Evolutionary conservation across 2,888 invertebrate genomes (phyloP).

Genomic region (Polyploca ridens): DNA sequence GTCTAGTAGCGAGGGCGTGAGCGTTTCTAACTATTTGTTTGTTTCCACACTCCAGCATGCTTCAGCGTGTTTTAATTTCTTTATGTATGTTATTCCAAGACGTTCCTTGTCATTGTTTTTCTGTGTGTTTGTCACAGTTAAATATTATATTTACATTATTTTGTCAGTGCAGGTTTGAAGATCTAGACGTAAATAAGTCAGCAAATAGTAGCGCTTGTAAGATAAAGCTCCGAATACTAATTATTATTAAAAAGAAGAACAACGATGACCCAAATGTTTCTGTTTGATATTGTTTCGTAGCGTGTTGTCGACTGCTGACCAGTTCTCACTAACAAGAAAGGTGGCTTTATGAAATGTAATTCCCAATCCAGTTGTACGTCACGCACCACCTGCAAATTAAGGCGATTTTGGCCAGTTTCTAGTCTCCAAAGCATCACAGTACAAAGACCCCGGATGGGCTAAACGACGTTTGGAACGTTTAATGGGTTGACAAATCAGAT

Average conservation of each 20-base stretch:
- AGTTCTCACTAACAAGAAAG: background rate
- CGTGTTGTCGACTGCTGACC: background rate
- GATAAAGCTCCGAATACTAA: background rate
- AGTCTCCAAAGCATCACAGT: constrained; percentile 1
- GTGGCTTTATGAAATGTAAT: background rate
- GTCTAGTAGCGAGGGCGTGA: constrained; percentile 22
- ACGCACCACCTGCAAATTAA: background rate
- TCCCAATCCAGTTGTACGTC: constrained; percentile 4
- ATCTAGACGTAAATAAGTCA: no score
- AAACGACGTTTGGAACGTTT: background rate
- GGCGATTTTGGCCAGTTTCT: background rate
- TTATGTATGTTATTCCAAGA: background rate
- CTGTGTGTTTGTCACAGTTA: no score
- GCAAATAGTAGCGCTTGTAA: background rate
- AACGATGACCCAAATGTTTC: background rate
- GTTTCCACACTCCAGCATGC: constrained; percentile 31
- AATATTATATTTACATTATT: no score
- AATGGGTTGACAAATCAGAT: constrained; percentile 8
- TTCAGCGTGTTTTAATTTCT: background rate
- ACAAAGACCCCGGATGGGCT: constrained; percentile 11
- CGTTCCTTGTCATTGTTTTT: background rate
- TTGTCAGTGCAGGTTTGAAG: no score
- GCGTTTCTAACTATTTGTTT: constrained; percentile 28
- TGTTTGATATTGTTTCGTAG: background rate
- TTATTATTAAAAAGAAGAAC: background rate